Base-by-base conservation (phyloP, 2,888 invertebrate genomes). In the Sisyra terminalis region DNA sequence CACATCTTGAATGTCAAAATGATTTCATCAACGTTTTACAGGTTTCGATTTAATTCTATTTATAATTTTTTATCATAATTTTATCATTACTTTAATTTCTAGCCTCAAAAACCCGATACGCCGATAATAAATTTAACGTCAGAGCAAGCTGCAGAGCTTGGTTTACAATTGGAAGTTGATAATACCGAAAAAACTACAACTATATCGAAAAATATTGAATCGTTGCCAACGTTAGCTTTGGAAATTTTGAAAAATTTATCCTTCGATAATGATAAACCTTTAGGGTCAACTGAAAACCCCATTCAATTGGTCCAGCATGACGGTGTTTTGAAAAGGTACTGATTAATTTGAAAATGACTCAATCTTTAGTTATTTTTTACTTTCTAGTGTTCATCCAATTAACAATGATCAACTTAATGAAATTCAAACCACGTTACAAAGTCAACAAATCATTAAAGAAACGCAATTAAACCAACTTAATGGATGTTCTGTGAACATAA, bases 261-360 rank as follows among this genome's bases (percentile, higher is more conserved):
- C 17, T 16, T 43, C 11, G 38, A 31, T 30, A 13, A 29, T 6
- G n/a, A 18, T 7, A 44, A 48, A 44, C 46, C 48, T 8, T 16
- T 49, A 11, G 47, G 48, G 9, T 45, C 48, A 2, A 40, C 39
- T 14, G 45, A 48, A 39, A 49, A 47, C 42, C 49, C 49, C 4
- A 47, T 48, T 15, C 46, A 48, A 32, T 44, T 49, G 32, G 46
- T 47, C 24, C 37, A 46, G 29, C 36, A 48, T 38, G 47, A 45
- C 3, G 45, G 44, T 11, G 29, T 34, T 2, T 43, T 47, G 40
- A 44, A 48, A 30, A 47, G 43, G 43, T 43, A 43, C 4, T 13
- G 8, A 29, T n/a, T 34, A 34, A 11, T 15, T 15, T 14, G 8
- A 14, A 3, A 16, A 17, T 16, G 16, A 8, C 8, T 10, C n/a